Percentiles rank a stretch among this genome's conserved stretches.
These are phyloP conservation scores for Athrips mouffetella DNA, from an alignment of 2,888 invertebrate species.

Conservation along the genomic window DNA sequence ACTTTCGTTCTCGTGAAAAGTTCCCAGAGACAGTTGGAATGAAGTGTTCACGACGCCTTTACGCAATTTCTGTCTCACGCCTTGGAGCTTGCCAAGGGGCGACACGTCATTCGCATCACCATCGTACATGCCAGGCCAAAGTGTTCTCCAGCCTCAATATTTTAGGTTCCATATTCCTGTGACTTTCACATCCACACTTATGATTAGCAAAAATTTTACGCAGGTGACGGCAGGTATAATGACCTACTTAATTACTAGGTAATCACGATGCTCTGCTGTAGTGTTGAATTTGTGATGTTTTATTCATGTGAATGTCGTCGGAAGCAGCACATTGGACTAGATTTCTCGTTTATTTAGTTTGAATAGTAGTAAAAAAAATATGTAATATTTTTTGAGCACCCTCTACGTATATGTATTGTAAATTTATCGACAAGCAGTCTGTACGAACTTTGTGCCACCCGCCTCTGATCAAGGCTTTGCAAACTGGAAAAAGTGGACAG, in stretches of 20 bases:
- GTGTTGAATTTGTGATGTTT: conserved; percentile 4
- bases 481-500: conserved; percentile 23
- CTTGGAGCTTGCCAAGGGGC: conserved; percentile 62
- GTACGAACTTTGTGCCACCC: too few relatives aligned
- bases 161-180: conserved; percentile 52
- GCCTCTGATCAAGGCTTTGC: too few relatives aligned
- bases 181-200: conserved; percentile 5
- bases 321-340: background rate
- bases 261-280: conserved; percentile 16
- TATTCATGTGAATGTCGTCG: conserved; percentile 2
- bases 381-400: too few relatives aligned
- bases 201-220: conserved; percentile 16
- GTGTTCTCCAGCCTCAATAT: conserved; percentile 44
- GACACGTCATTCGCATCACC: conserved; percentile 58
- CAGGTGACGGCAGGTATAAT: conserved; percentile 48
- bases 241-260: conserved; percentile 48
- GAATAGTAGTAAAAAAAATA: background rate
- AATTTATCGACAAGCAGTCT: too few relatives aligned
- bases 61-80: conserved; percentile 71
- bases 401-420: too few relatives aligned
- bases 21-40: conserved; percentile 56
- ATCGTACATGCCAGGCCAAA: conserved; percentile 49
- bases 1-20: conserved; percentile 59
- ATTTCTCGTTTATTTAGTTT: background rate
- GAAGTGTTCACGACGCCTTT: conserved; percentile 69